Conservation (phyloP, 2,797 vertebrate genomes). For the Betta splendens region DNA sequence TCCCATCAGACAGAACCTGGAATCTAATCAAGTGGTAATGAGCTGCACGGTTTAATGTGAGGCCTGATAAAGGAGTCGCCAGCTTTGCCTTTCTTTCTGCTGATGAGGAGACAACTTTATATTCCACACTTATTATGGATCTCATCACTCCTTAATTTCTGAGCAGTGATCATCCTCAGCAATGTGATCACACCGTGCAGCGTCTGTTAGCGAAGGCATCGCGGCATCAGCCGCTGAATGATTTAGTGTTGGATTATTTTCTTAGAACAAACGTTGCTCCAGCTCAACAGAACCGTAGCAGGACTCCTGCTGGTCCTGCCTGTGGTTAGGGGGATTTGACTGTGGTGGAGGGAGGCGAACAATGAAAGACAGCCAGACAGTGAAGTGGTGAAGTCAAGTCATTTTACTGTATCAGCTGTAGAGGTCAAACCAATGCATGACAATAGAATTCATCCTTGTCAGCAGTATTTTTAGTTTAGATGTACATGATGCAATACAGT, state of each 20-base stretch:
- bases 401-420: no score
- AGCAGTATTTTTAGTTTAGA: no score
- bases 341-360: not conserved
- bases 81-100: not conserved
- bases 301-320: not conserved
- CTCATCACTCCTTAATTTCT: slow-evolving; percentile 16
- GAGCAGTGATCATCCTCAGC: not conserved
- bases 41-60: not conserved
- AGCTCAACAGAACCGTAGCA: not conserved
- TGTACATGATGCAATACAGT: no score
- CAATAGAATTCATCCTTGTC: no score
- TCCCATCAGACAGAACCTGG: not conserved
- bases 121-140: slow-evolving; percentile 17
- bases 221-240: not conserved
- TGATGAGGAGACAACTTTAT: slow-evolving; percentile 17
- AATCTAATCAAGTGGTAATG: not conserved
- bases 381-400: not conserved
- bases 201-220: not conserved
- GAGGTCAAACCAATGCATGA: no score
- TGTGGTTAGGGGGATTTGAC: not conserved
- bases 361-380: not conserved
- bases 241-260: not conserved
- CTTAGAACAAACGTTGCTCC: not conserved
- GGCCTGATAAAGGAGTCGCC: not conserved
- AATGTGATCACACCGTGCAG: not conserved